Base-by-base conservation (phyloP, 1,140 invertebrate species). In the Drosophila subobscura region DNA sequence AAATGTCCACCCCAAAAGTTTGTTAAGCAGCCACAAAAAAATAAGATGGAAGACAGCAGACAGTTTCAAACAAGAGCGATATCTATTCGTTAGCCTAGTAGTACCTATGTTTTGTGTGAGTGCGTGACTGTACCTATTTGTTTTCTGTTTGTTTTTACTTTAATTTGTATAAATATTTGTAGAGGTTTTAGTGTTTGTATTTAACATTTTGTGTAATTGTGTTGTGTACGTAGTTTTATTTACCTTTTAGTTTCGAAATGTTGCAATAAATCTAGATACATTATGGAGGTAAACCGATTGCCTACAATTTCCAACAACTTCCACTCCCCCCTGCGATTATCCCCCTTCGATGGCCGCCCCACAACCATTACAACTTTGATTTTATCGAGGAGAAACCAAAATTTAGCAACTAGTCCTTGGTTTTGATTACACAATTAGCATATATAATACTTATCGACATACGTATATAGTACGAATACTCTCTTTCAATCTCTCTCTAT, bases 391-490 rank as follows among this genome's bases (percentile, higher is more conserved):
- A 67, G 80, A 76, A 80, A 56, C 57, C 53, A 81, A 37, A 83
- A 75, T 58, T 59, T 81, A 81, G 78, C 73, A 72, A 77, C 58
- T 81, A 81, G 78, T 58, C 41, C 52, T 80, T 59, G 29, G 49
- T 57, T 81, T 42, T 56, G 44, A 61, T 67, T 76, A 61, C 55
- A 72, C 56, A 81, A 81, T 81, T 81, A 81, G 78, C 72, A 76
- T 81, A 74, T 72, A 68, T 71, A 70, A 59, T 47, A 78, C 16
- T 65, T 78, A 75, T 57, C 71, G 54, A 80, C 57, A 76, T 81
- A 81, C 61, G 61, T 60, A 81, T 81, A 81, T 79, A 37, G 33
- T 37, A 81, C 44, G 53, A 80, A 72, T 74, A 74, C 42, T 75
- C 71, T 67, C 45, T 66, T 27, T 55, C 40, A n/a, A 16, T 41